Conservation (phyloP, 2,797 vertebrate genomes). For the Hapalemur alaotrensis region DNA sequence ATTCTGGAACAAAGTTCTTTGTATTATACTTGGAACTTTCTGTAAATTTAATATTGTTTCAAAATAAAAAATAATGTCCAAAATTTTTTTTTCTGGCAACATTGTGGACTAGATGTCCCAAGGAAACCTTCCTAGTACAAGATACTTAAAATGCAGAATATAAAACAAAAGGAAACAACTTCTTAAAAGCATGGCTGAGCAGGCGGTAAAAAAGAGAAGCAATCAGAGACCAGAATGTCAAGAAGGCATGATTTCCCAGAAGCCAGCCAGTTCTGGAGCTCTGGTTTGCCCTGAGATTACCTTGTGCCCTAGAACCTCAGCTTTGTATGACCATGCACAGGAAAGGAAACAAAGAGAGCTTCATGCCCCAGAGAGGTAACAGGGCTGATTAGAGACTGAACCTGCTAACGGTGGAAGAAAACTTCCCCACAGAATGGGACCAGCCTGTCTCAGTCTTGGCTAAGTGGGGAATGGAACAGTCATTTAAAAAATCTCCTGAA, state of each 20-base stretch:
- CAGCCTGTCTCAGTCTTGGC: background rate
- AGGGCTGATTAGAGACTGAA: background rate
- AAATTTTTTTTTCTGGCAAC: background rate
- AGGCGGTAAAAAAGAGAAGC: slow-evolving; percentile 22
- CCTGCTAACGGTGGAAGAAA: background rate
- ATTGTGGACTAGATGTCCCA: background rate
- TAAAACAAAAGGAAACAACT: slow-evolving; percentile 35
- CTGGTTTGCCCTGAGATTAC: background rate
- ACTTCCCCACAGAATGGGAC: background rate
- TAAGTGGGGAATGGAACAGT: background rate
- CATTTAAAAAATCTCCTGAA: background rate
- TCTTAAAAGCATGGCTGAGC: slow-evolving; percentile 24
- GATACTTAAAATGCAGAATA: slow-evolving; percentile 43
- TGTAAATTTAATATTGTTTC: background rate
- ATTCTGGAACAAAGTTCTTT: background rate
- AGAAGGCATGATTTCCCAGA: background rate
- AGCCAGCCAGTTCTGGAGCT: background rate
- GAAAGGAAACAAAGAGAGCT: background rate
- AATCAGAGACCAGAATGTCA: background rate
- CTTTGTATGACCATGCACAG: background rate
- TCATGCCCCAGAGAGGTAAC: background rate
- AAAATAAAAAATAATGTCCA: background rate
- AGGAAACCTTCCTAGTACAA: background rate
- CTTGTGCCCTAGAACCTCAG: background rate
- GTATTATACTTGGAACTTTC: background rate